phyloP scores from a whole-genome alignment of 2,113 vertebrate species.

The Mola mola region DNA sequence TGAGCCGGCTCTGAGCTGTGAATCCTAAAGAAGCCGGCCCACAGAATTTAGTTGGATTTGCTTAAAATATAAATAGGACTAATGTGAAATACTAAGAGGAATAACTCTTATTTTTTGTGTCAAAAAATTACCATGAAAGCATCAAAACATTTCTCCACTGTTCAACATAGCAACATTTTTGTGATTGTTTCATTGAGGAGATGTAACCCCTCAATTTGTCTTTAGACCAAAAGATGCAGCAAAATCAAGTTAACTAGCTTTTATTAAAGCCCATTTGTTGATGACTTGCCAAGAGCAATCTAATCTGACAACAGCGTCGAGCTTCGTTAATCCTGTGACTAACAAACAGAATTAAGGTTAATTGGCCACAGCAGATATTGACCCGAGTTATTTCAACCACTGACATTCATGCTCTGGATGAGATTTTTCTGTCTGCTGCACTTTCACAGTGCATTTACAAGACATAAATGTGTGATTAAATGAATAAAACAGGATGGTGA shows the following conservation, averaged over 20 bases:
- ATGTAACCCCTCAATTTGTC: too few relatives aligned
- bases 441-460: slow-evolving; percentile 11
- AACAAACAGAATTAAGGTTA: slow-evolving; percentile 7
- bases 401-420: neutral
- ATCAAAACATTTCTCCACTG: too few relatives aligned
- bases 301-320: neutral
- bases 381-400: neutral
- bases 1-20: neutral
- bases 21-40: neutral
- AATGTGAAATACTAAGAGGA: too few relatives aligned
- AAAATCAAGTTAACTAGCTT: neutral
- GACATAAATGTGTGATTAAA: slow-evolving; percentile 1
- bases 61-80: too few relatives aligned
- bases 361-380: slow-evolving; percentile 11
- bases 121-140: too few relatives aligned
- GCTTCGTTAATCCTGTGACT: slow-evolving; percentile 3
- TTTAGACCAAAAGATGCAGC: neutral
- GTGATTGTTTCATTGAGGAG: too few relatives aligned
- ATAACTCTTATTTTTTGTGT: too few relatives aligned
- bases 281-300: neutral
- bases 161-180: too few relatives aligned
- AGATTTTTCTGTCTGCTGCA: neutral
- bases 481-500: slow-evolving; percentile 2
- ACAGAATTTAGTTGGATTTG: neutral
- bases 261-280: slow-evolving; percentile 4